phyloP scores from a whole-genome alignment of 2,888 invertebrate species.

The Neoascia interrupta region DNA sequence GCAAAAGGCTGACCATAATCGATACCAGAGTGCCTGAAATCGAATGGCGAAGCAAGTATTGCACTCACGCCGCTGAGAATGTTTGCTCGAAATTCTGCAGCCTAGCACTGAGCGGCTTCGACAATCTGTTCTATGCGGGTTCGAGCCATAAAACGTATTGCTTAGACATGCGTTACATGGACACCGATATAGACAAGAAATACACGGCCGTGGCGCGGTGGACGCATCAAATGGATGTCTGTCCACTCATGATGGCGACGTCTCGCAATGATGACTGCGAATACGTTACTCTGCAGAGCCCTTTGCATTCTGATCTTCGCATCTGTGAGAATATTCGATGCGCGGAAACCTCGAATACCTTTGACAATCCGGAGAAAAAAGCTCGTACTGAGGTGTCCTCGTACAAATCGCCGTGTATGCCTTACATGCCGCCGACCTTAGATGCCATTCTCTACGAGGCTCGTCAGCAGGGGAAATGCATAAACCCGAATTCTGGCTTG shows the following conservation, averaged over 20 bases:
- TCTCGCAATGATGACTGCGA: conserved; percentile 71
- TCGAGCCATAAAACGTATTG: conserved; percentile 77
- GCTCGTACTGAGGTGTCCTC: background rate
- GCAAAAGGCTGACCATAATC: conserved; percentile 73
- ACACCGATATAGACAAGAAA: conserved; percentile 69
- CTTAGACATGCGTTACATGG: conserved; percentile 74
- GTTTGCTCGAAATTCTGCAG: conserved; percentile 75
- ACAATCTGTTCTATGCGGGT: conserved; percentile 75
- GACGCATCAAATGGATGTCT: conserved; percentile 76
- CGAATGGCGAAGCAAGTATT: conserved; percentile 66
- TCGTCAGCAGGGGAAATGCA: conserved; percentile 70
- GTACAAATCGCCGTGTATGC: conserved; percentile 72
- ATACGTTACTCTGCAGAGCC: conserved; percentile 73
- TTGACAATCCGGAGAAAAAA: background rate
- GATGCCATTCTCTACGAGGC: conserved; percentile 72
- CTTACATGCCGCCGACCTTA: conserved; percentile 74
- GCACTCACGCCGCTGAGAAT: conserved; percentile 12
- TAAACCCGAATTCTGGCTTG: conserved; percentile 73
- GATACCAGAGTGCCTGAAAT: conserved; percentile 73
- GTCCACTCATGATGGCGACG: conserved; percentile 74
- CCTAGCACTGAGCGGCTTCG: conserved; percentile 72
- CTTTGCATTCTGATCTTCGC: conserved; percentile 73
- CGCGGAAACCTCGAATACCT: background rate
- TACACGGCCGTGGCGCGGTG: conserved; percentile 70
- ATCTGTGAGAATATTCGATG: conserved; percentile 73